These are phyloP conservation scores for Pycnomerus fuliginosus DNA, from an alignment of 2,888 invertebrate species.

Conservation along the genomic window DNA sequence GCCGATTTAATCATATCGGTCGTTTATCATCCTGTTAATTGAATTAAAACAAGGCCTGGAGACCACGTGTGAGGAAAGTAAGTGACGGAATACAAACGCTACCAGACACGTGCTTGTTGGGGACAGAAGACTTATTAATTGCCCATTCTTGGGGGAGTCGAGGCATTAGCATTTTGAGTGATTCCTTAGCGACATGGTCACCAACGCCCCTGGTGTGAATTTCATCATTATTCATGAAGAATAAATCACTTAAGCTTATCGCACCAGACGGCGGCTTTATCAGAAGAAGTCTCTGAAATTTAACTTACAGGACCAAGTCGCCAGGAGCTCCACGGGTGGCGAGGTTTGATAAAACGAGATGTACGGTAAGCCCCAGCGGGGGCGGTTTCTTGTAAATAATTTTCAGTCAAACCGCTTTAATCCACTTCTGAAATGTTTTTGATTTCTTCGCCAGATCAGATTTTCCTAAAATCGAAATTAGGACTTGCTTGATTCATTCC, in stretches of 20 bases:
- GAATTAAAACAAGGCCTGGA: conserved; percentile 9
- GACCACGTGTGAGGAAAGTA: conserved; percentile 2
- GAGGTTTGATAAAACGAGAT: too few relatives aligned
- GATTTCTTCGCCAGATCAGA: too few relatives aligned
- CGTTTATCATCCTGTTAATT: conserved; percentile 14
- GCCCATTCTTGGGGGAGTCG: conserved; percentile 16
- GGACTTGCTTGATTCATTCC: too few relatives aligned
- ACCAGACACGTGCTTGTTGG: conserved; percentile 27
- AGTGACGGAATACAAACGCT: conserved; percentile 16
- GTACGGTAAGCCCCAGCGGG: too few relatives aligned
- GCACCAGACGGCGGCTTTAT: too few relatives aligned
- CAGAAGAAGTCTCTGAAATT: too few relatives aligned
- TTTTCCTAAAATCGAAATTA: too few relatives aligned
- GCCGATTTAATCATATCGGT: conserved; percentile 11
- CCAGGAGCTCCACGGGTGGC: too few relatives aligned
- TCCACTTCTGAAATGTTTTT: too few relatives aligned
- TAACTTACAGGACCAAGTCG: too few relatives aligned
- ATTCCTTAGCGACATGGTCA: conserved; percentile 5
- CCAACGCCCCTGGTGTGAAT: conserved; percentile 1
- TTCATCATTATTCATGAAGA: conserved; percentile 6
- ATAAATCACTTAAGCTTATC: conserved; percentile 8
- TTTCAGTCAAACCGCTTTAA: too few relatives aligned
- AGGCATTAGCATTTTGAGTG: conserved; percentile 14
- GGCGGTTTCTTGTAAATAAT: too few relatives aligned
- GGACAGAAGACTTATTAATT: conserved; percentile 19